Percentiles rank a stretch among this genome's conserved stretches.
Evolutionary conservation across 2,888 invertebrate genomes (phyloP).

Genomic region (Calameuta pallipes): DNA sequence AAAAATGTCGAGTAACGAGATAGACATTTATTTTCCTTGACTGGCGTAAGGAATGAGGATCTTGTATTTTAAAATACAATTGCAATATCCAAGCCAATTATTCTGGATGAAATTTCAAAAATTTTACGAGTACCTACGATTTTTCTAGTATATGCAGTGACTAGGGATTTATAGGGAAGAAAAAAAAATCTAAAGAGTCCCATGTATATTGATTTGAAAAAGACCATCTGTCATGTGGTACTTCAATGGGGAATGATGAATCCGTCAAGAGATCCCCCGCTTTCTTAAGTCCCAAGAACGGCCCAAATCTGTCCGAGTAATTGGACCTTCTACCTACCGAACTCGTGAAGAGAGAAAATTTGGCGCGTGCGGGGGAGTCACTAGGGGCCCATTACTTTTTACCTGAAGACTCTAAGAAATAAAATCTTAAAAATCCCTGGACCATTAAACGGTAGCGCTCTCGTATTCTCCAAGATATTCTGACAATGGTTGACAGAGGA

Average conservation of each 20-base stretch:
- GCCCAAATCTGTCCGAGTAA: slow-evolving; percentile 44
- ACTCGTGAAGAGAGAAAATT: background rate
- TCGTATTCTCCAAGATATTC: too few species aligned
- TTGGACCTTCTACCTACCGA: slow-evolving; percentile 39
- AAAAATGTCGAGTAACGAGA: too few species aligned
- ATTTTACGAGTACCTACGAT: too few species aligned
- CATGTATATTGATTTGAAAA: background rate
- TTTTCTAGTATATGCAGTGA: too few species aligned
- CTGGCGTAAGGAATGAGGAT: too few species aligned
- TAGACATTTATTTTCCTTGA: too few species aligned
- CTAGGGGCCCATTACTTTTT: slow-evolving; percentile 10
- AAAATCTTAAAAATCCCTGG: too few species aligned
- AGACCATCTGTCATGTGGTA: slow-evolving; percentile 5
- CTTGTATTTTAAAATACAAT: too few species aligned
- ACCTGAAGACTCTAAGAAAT: slow-evolving; percentile 6
- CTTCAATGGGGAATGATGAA: slow-evolving; percentile 34
- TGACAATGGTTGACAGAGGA: too few species aligned
- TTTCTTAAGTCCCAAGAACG: slow-evolving; percentile 6
- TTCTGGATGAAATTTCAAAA: too few species aligned
- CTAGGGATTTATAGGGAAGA: background rate
- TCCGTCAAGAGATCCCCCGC: slow-evolving; percentile 32
- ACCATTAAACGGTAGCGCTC: too few species aligned
- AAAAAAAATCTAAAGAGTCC: background rate
- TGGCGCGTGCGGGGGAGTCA: slow-evolving; percentile 33
- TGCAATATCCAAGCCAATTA: too few species aligned